A percentile compares a stretch with the other conserved stretches of the same genome.
Evolutionary conservation across 2,888 invertebrate genomes (phyloP).

Genomic region (Ormyrus labotus): DNA sequence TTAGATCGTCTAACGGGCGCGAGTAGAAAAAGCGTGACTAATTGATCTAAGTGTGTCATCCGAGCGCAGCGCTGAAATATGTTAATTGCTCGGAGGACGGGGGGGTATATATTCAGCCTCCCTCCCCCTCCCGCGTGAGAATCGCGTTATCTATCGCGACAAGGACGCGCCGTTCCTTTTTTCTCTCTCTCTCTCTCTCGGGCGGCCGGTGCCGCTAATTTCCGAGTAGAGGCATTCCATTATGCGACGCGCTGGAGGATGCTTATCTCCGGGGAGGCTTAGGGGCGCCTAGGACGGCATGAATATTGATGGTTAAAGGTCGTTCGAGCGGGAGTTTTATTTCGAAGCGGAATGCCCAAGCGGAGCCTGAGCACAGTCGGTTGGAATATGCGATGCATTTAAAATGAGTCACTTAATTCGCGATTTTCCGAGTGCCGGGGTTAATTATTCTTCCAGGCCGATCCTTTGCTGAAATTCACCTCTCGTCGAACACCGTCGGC

Average conservation of each 20-base stretch:
- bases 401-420: neutral
- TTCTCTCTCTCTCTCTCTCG: neutral
- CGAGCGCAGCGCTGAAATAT: constrained; percentile 35
- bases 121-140: neutral
- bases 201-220: constrained; percentile 18
- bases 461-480: no score
- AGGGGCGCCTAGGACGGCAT: neutral
- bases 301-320: constrained; percentile 40
- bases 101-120: constrained; percentile 2
- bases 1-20: constrained; percentile 40
- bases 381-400: neutral
- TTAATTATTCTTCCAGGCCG: no score
- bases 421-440: constrained; percentile 3
- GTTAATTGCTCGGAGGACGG: constrained; percentile 33
- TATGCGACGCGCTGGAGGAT: constrained; percentile 20
- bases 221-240: constrained; percentile 27
- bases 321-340: constrained; percentile 1
- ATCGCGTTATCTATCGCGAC: no score
- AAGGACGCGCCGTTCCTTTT: no score
- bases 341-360: neutral
- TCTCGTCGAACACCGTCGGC: no score
- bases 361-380: neutral
- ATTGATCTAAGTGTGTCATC: constrained; percentile 51
- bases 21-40: constrained; percentile 43
- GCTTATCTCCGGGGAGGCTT: neutral